phyloP scores from a whole-genome alignment of 2,797 vertebrate species.

The Dallia pectoralis region DNA sequence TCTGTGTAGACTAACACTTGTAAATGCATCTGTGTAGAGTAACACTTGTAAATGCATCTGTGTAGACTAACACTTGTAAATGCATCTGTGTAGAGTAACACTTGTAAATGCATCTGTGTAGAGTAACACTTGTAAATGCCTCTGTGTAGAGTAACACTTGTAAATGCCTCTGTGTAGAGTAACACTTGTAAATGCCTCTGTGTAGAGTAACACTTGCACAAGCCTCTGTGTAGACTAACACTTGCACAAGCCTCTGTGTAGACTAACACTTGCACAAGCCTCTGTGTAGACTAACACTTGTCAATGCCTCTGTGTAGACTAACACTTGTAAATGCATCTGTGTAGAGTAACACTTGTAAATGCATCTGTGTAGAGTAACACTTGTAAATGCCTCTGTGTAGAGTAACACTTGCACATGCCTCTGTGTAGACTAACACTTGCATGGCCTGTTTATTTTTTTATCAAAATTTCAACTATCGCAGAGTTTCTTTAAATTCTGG shows the following conservation, averaged over 20 bases:
- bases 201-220: background rate
- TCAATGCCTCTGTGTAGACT: too few species aligned
- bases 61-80: background rate
- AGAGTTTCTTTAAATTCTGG: background rate
- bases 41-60: background rate
- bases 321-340: background rate
- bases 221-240: background rate
- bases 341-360: background rate
- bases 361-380: background rate
- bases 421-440: background rate
- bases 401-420: background rate
- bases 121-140: background rate
- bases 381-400: background rate
- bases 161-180: background rate
- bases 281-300: too few species aligned
- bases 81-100: background rate
- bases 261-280: background rate
- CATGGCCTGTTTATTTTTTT: background rate
- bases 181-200: background rate
- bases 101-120: background rate
- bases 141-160: background rate
- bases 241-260: background rate
- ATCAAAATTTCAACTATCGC: background rate
- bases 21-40: background rate
- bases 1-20: background rate